A percentile compares a stretch with the other conserved stretches of the same genome.
These are phyloP conservation scores for Myotis planiceps DNA, from an alignment of 2,797 vertebrate species.

Conservation along the genomic window DNA sequence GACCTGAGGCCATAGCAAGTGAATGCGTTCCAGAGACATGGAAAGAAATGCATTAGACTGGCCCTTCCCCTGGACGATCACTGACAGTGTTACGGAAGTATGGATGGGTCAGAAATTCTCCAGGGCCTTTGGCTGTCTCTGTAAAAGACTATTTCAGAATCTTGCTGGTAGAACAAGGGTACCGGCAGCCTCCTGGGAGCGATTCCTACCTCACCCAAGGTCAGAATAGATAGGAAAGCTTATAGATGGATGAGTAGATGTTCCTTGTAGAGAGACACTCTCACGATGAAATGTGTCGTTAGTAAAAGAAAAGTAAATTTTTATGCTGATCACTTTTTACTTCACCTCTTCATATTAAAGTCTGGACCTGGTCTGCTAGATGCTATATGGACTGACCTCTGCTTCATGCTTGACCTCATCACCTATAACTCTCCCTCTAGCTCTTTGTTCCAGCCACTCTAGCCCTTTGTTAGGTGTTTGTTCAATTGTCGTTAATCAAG, in stretches of 20 bases:
- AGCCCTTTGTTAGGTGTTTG: background rate
- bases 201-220: background rate
- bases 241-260: background rate
- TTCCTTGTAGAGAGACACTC: background rate
- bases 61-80: background rate
- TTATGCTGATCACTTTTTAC: background rate
- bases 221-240: background rate
- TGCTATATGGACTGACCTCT: rapidly evolving
- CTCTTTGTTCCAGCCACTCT: background rate
- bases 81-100: background rate
- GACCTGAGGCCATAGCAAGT: background rate
- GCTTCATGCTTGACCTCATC: background rate
- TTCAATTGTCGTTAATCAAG: background rate
- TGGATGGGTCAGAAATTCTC: background rate
- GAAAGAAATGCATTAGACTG: background rate
- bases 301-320: background rate
- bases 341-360: background rate
- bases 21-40: background rate
- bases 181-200: background rate
- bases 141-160: background rate
- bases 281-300: background rate
- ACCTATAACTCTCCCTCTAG: rapidly evolving
- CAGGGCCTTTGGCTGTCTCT: background rate
- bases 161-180: background rate
- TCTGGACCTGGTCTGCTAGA: background rate